phyloP scores from a whole-genome alignment of 2,797 vertebrate genomes.

The Serranus cabrilla region DNA sequence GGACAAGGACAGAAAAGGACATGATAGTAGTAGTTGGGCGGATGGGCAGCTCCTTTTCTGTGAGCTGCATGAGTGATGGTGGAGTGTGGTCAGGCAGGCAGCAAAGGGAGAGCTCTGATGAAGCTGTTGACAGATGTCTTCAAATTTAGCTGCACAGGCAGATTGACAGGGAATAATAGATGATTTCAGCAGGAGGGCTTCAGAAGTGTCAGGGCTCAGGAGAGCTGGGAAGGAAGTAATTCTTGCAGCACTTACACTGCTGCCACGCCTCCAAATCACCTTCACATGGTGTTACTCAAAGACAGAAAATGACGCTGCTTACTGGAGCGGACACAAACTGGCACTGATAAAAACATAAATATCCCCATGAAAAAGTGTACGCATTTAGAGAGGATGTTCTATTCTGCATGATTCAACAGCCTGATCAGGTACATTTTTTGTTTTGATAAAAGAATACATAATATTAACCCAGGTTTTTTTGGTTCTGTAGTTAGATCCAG shows the following conservation, averaged over 20 bases:
- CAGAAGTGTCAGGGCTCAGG: slow-evolving; percentile 70
- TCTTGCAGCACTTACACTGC: slow-evolving; percentile 54
- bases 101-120: slow-evolving; percentile 62
- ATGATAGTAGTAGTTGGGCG: slow-evolving; percentile 19
- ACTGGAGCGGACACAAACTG: slow-evolving; percentile 27
- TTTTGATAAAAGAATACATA: slow-evolving; percentile 2
- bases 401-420: neutral
- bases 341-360: slow-evolving; percentile 2
- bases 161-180: slow-evolving; percentile 67
- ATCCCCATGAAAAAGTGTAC: neutral
- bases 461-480: neutral
- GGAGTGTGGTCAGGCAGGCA: slow-evolving; percentile 57
- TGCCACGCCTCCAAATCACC: slow-evolving; percentile 66
- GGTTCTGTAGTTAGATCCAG: neutral
- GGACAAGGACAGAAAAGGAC: slow-evolving; percentile 32
- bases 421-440: neutral
- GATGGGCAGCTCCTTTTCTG: slow-evolving; percentile 33
- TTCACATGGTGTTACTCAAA: slow-evolving; percentile 55
- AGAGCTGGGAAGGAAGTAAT: slow-evolving; percentile 63
- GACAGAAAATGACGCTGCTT: slow-evolving; percentile 14
- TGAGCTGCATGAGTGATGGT: slow-evolving; percentile 44
- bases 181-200: slow-evolving; percentile 65
- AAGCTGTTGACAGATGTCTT: slow-evolving; percentile 66
- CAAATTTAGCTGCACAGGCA: slow-evolving; percentile 64
- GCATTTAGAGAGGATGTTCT: neutral